phyloP scores from a whole-genome alignment of 2,888 invertebrate genomes.

The Sphinx pinastri region DNA sequence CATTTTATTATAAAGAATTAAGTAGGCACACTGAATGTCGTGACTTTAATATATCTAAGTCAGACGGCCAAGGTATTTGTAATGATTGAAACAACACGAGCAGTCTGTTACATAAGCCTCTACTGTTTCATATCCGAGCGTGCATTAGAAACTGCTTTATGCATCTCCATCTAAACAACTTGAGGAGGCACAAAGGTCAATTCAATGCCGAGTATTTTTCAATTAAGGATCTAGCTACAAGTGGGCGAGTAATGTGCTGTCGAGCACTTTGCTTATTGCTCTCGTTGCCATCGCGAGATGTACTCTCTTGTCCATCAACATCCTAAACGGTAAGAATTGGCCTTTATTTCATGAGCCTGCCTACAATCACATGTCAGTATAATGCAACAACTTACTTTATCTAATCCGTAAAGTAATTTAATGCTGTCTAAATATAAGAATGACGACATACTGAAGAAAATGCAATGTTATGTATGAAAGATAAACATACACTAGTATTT shows the following conservation, averaged over 20 bases:
- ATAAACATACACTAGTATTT: constrained; percentile 1
- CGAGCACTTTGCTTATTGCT: constrained; percentile 64
- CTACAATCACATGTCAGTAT: constrained; percentile 3
- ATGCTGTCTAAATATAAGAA: constrained; percentile 10
- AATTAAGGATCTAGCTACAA: constrained; percentile 64
- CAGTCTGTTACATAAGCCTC: neutral
- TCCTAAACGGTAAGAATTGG: constrained; percentile 23
- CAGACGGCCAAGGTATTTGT: neutral
- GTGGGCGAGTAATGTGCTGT: constrained; percentile 65
- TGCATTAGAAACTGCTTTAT: constrained; percentile 31
- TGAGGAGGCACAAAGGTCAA: constrained; percentile 71
- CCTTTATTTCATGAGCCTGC: neutral
- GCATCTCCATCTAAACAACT: constrained; percentile 20
- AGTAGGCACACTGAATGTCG: neutral
- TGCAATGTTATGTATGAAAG: neutral
- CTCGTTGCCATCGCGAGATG: constrained; percentile 56
- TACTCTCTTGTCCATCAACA: constrained; percentile 49
- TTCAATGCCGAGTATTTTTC: constrained; percentile 65
- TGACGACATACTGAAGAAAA: constrained; percentile 22
- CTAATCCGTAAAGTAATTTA: constrained; percentile 15
- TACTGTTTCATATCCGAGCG: constrained; percentile 5
- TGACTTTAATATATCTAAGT: neutral
- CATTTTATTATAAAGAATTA: too few relatives aligned
- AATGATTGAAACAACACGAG: neutral
- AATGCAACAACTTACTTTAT: constrained; percentile 13